Evolutionary conservation across 2,888 invertebrate genomes (phyloP).

Genomic region (Trachelus iudaicus): DNA sequence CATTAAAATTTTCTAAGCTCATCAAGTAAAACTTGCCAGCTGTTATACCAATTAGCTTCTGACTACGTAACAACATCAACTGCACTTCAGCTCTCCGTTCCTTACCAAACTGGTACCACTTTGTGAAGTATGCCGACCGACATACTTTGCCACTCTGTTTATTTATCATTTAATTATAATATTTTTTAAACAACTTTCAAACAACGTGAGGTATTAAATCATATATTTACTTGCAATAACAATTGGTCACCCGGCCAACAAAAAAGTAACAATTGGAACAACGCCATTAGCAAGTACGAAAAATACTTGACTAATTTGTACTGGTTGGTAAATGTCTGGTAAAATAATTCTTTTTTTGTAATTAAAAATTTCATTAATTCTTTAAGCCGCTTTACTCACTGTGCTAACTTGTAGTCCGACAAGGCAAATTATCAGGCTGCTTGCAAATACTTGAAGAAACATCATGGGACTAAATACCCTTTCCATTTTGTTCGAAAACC

Average conservation of each 20-base stretch:
- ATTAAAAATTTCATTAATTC: background rate
- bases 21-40: slow-evolving; percentile 49
- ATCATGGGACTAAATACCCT: slow-evolving; percentile 44
- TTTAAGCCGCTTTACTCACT: slow-evolving; percentile 28
- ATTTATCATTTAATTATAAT: background rate
- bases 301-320: slow-evolving; percentile 38
- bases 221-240: slow-evolving; percentile 36
- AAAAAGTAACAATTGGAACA: slow-evolving; percentile 49
- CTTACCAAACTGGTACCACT: slow-evolving; percentile 40
- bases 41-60: slow-evolving; percentile 43
- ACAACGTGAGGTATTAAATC: background rate
- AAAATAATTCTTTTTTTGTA: slow-evolving; percentile 7
- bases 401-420: slow-evolving; percentile 47
- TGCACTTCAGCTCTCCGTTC: slow-evolving; percentile 31
- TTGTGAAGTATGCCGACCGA: slow-evolving; percentile 35
- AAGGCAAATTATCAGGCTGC: slow-evolving; percentile 47
- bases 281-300: slow-evolving; percentile 48
- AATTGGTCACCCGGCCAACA: slow-evolving; percentile 50
- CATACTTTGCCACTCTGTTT: slow-evolving; percentile 22
- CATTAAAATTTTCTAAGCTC: slow-evolving; percentile 45
- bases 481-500: slow-evolving; percentile 49
- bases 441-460: slow-evolving; percentile 46
- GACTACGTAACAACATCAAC: slow-evolving; percentile 43
- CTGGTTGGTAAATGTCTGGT: slow-evolving; percentile 31
- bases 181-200: background rate